Evolutionary conservation across 1,140 invertebrate species (phyloP).

Genomic region (Brachionus koreanus): DNA sequence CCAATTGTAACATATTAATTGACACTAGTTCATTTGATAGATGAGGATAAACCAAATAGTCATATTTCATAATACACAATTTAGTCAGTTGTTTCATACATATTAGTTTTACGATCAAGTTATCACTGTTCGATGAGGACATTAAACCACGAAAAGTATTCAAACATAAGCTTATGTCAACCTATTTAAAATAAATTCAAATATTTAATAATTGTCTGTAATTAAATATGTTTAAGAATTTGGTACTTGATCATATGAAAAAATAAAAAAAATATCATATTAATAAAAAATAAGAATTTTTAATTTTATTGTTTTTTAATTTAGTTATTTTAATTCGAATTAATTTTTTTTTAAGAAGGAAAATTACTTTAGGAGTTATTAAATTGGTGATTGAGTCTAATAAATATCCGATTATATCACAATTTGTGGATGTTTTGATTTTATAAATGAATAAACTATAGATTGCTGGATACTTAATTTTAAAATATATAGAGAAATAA

Average conservation of each 20-base stretch:
- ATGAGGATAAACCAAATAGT: conserved; percentile 35
- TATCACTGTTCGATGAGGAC: neutral
- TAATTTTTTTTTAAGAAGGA: no score
- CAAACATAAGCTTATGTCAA: conserved; percentile 7
- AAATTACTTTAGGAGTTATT: neutral
- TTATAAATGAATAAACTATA: conserved; percentile 32
- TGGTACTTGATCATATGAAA: no score
- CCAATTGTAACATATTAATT: neutral
- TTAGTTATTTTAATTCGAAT: no score
- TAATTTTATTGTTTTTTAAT: no score
- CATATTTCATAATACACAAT: conserved; percentile 19
- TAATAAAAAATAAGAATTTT: no score
- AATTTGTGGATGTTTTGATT: neutral
- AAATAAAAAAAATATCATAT: no score
- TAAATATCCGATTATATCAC: neutral
- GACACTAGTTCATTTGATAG: conserved; percentile 19
- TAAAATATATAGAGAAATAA: neutral
- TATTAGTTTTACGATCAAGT: neutral
- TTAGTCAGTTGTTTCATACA: conserved; percentile 33
- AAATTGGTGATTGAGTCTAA: neutral
- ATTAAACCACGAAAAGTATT: neutral
- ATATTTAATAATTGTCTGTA: no score
- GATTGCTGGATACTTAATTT: neutral
- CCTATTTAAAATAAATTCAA: neutral
- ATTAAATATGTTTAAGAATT: no score